These are phyloP conservation scores for Phyllopteryx taeniolatus DNA, from an alignment of 2,113 vertebrate genomes.

Conservation along the genomic window DNA sequence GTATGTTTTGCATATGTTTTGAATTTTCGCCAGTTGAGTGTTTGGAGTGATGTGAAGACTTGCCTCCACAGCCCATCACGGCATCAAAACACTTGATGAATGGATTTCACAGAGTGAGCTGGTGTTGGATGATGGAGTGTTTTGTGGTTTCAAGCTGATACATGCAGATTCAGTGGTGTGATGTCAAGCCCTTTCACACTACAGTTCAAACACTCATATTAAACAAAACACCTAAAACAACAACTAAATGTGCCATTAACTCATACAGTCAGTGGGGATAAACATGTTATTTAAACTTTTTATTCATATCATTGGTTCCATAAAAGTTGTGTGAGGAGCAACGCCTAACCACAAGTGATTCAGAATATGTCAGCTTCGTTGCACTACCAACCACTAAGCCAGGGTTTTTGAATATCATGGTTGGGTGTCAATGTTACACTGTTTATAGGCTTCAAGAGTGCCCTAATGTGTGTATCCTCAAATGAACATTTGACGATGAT, in stretches of 20 bases:
- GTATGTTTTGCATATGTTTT: not conserved
- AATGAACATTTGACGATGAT: not conserved
- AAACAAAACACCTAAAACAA: constrained; percentile 3
- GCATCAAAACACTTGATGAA: constrained; percentile 48
- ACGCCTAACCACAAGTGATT: constrained; percentile 1
- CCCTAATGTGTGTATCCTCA: constrained; percentile 6
- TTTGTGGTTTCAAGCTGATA: constrained; percentile 74
- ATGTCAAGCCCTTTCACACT: constrained; percentile 77
- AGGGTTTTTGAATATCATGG: constrained; percentile 13
- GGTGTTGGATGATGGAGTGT: constrained; percentile 59
- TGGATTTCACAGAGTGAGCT: constrained; percentile 41
- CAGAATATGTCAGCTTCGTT: constrained; percentile 21
- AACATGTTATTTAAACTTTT: not conserved
- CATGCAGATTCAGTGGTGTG: constrained; percentile 88
- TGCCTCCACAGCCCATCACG: constrained; percentile 69
- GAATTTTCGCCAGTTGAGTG: constrained; percentile 9
- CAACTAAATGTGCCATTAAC: not conserved
- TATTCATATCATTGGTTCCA: not conserved
- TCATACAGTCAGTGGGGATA: not conserved
- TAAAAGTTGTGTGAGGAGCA: constrained; percentile 9
- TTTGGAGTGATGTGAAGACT: constrained; percentile 69
- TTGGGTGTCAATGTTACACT: constrained; percentile 21
- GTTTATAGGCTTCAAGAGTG: constrained; percentile 1
- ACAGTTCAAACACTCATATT: constrained; percentile 35
- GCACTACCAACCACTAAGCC: constrained; percentile 19